Evolutionary conservation across 2,888 invertebrate genomes (phyloP).

Genomic region (Hyppa rectilinea): DNA sequence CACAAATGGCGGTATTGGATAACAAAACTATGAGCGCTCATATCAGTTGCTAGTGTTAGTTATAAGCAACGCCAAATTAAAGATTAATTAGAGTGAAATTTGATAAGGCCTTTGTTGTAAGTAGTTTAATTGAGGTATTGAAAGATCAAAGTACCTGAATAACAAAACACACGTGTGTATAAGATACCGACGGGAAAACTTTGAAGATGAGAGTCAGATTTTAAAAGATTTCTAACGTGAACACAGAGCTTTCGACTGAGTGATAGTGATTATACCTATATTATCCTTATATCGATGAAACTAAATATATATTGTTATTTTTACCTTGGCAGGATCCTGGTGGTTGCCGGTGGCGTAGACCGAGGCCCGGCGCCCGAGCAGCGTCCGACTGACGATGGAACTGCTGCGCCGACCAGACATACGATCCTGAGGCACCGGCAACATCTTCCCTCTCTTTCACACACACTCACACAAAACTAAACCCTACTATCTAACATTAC

Average conservation of each 20-base stretch:
- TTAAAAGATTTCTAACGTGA: not conserved
- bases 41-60: constrained; percentile 42
- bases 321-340: constrained; percentile 92
- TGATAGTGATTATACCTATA: not conserved
- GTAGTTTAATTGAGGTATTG: constrained; percentile 5
- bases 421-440: constrained; percentile 90
- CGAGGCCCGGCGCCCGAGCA: constrained; percentile 92
- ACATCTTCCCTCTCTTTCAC: constrained; percentile 75
- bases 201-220: not conserved
- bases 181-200: too few relatives aligned
- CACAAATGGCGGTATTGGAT: constrained; percentile 55
- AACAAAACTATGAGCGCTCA: constrained; percentile 45
- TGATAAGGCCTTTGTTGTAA: constrained; percentile 13
- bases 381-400: constrained; percentile 92
- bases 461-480: constrained; percentile 43
- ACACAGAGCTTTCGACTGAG: too few relatives aligned
- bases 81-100: constrained; percentile 24
- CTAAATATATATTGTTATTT: not conserved
- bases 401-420: constrained; percentile 92
- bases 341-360: constrained; percentile 91
- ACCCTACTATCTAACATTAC: constrained; percentile 44
- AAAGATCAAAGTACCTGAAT: not conserved
- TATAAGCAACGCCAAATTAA: constrained; percentile 35
- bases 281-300: not conserved
- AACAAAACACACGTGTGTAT: not conserved